A percentile compares a stretch with the other conserved stretches of the same genome.
phyloP scores from a whole-genome alignment of 1,140 invertebrate genomes.

The Papilio glaucus region DNA sequence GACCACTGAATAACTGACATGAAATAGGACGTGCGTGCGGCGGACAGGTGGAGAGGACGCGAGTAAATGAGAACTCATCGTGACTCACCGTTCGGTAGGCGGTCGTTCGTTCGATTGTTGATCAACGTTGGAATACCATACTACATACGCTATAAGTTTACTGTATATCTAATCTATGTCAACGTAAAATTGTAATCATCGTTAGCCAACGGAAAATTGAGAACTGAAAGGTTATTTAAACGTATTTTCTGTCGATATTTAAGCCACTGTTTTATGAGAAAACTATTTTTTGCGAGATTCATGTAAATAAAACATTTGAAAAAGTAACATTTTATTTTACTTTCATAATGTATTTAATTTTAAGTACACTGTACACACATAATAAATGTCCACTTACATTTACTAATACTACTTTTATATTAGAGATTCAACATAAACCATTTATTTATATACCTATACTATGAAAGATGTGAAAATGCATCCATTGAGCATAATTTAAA shows the following conservation, averaged over 20 bases:
- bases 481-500: constrained; percentile 31
- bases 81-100: too few species aligned
- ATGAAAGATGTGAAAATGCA: constrained; percentile 20
- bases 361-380: constrained; percentile 40
- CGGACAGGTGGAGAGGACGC: too few species aligned
- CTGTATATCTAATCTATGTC: neutral
- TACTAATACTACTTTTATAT: constrained; percentile 16
- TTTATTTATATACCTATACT: constrained; percentile 16
- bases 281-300: neutral
- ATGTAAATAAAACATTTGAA: constrained; percentile 37
- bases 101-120: too few species aligned
- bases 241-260: neutral
- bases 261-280: too few species aligned
- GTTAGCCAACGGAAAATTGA: too few species aligned
- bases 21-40: too few species aligned
- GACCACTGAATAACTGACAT: too few species aligned
- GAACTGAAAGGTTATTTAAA: too few species aligned
- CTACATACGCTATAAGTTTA: too few species aligned
- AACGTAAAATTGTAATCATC: neutral
- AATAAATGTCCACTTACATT: constrained; percentile 14
- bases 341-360: constrained; percentile 26
- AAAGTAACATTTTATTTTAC: constrained; percentile 56
- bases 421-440: constrained; percentile 31
- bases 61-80: too few species aligned
- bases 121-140: too few species aligned